A percentile compares a stretch with the other conserved stretches of the same genome.
Evolutionary conservation across 1,140 invertebrate species (phyloP).

Genomic region (Sycobia sp.): DNA sequence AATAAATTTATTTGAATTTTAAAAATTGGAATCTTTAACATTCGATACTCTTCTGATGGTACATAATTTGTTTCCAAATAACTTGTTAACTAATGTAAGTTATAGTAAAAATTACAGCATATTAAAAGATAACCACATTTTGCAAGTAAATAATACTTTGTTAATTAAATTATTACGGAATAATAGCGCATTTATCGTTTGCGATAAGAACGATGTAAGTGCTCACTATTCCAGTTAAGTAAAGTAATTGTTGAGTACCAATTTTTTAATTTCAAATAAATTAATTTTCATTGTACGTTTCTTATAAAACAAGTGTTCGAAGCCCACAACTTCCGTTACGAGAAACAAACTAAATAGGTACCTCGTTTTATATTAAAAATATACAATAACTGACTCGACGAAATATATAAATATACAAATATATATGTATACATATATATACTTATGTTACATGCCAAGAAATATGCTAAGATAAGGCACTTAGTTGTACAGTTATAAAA

Average conservation of each 20-base stretch:
- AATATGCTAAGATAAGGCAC: conserved; percentile 45
- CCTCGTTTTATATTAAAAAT: conserved; percentile 50
- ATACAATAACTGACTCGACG: conserved; percentile 54
- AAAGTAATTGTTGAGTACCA: not conserved
- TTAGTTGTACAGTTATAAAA: conserved; percentile 29
- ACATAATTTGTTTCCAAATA: no score
- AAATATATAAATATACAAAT: conserved; percentile 25
- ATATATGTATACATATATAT: conserved; percentile 47
- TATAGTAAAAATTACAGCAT: conserved; percentile 5
- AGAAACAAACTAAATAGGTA: not conserved
- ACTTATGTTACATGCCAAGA: conserved; percentile 53
- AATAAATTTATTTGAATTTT: conserved; percentile 18
- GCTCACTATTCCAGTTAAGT: not conserved
- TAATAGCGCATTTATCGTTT: not conserved
- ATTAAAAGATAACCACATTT: conserved; percentile 2
- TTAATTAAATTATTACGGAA: no score
- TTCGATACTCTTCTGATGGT: no score
- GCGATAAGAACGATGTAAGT: no score
- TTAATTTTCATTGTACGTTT: conserved; percentile 5
- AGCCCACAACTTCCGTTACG: conserved; percentile 2
- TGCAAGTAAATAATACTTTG: no score
- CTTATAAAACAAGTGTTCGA: conserved; percentile 1
- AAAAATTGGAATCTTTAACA: not conserved
- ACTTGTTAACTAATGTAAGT: no score
- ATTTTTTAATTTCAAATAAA: conserved; percentile 25